Percentiles rank a stretch among this genome's conserved stretches.
These are phyloP conservation scores for Drosophila imparisetae DNA, from an alignment of 2,888 invertebrate species.

Conservation along the genomic window DNA sequence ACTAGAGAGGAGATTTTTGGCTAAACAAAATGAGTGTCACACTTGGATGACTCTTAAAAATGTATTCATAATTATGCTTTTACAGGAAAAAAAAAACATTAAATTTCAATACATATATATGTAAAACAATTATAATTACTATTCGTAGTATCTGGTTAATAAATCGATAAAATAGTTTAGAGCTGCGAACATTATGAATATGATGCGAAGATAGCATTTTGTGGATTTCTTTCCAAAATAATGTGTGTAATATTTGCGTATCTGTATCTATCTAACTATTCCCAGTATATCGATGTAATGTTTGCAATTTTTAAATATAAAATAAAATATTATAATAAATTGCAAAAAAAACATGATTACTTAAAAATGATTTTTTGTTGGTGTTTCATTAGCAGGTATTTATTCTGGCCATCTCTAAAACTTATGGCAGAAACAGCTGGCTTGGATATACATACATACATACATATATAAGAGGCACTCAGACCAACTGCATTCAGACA, in stretches of 20 bases:
- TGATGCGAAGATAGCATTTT: not conserved
- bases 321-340: not conserved
- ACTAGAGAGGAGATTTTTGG: conserved; percentile 43
- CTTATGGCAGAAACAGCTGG: conserved; percentile 46
- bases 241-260: too few relatives aligned
- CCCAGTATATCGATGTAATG: not conserved
- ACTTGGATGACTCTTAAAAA: not conserved
- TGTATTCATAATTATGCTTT: not conserved
- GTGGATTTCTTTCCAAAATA: not conserved
- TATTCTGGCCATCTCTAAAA: conserved; percentile 28
- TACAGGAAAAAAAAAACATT: not conserved
- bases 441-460: conserved; percentile 10
- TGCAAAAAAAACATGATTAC: not conserved
- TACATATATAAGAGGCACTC: conserved; percentile 4
- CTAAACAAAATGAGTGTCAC: not conserved
- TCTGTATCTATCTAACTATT: too few relatives aligned
- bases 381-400: not conserved
- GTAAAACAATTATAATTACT: not conserved
- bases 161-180: not conserved
- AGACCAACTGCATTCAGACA: conserved; percentile 12
- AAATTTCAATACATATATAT: not conserved
- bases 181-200: not conserved
- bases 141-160: not conserved
- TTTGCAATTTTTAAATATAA: not conserved
- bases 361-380: not conserved